phyloP scores from a whole-genome alignment of 2,113 vertebrate species.

The Dipodomys stephensi region DNA sequence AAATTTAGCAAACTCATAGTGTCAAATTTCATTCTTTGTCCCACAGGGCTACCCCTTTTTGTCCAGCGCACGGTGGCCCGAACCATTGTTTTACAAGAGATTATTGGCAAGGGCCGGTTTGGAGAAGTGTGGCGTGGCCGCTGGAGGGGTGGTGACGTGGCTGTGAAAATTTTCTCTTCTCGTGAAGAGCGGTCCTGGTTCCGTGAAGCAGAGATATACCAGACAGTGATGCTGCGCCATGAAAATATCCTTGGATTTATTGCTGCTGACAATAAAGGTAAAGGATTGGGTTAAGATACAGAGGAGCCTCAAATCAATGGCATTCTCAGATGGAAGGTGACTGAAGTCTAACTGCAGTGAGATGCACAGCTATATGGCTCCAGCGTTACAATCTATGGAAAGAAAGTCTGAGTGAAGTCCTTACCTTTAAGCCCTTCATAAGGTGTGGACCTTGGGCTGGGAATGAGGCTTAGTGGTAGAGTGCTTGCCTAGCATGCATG shows the following conservation, averaged over 20 bases:
- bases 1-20: neutral
- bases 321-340: neutral
- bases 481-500: too few species aligned
- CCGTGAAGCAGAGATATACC: constrained; percentile 98
- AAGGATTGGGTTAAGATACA: neutral
- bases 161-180: constrained; percentile 99
- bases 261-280: constrained; percentile 98
- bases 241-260: constrained; percentile 99
- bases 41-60: constrained; percentile 94
- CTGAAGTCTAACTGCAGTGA: neutral
- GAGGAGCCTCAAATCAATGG: rapidly evolving
- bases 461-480: too few species aligned
- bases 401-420: neutral
- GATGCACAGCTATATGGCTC: neutral
- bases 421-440: neutral
- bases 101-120: constrained; percentile 98
- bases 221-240: constrained; percentile 98
- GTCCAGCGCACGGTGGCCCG: constrained; percentile 97
- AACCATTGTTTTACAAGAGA: constrained; percentile 98
- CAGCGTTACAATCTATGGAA: neutral
- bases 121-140: constrained; percentile 98
- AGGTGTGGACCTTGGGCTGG: neutral
- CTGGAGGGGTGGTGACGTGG: constrained; percentile 97
- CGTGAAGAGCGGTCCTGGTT: constrained; percentile 99
- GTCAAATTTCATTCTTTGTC: neutral